Conservation (phyloP, 2,888 invertebrate genomes). For the Nudaria mundana region DNA sequence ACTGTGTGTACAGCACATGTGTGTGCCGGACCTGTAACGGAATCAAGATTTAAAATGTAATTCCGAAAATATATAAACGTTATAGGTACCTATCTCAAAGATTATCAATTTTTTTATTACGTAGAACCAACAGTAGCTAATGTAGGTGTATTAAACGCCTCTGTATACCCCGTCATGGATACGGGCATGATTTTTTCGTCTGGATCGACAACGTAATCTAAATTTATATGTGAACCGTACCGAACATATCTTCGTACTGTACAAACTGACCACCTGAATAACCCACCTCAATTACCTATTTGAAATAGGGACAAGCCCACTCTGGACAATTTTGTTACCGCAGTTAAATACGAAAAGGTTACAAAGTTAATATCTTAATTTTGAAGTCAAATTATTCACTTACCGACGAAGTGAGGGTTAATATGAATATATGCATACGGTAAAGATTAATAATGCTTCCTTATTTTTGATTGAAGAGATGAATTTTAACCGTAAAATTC, state of each 20-base stretch:
- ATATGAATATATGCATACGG: conserved; percentile 14
- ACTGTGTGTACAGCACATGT: too few species aligned
- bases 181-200: too few species aligned
- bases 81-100: too few species aligned
- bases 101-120: too few species aligned
- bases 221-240: conserved; percentile 44
- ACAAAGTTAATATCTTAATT: conserved; percentile 46
- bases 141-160: too few species aligned
- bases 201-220: conserved; percentile 32
- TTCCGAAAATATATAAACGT: too few species aligned
- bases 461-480: background rate
- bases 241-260: conserved; percentile 62
- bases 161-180: too few species aligned
- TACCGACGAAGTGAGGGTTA: conserved; percentile 16
- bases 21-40: too few species aligned
- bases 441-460: background rate
- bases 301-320: conserved; percentile 57
- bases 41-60: too few species aligned
- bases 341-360: conserved; percentile 51
- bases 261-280: conserved; percentile 67
- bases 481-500: too few species aligned
- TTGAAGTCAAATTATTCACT: conserved; percentile 25
- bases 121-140: too few species aligned
- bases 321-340: conserved; percentile 58
- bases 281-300: conserved; percentile 56